These are phyloP conservation scores for Dichetophora obliterata DNA, from an alignment of 2,888 invertebrate species.

Conservation along the genomic window DNA sequence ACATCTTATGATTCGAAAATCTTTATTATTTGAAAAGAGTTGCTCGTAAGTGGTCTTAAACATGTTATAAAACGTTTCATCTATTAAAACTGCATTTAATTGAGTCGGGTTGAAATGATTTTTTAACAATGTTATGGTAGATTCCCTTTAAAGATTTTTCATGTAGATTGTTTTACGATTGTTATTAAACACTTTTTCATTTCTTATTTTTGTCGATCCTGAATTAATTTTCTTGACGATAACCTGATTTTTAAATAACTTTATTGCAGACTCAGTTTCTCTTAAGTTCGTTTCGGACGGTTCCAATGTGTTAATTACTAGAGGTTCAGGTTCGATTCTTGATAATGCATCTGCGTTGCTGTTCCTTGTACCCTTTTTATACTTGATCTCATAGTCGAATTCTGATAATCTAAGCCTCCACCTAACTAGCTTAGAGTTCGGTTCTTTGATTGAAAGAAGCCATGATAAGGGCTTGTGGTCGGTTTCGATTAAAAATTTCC, in stretches of 20 bases:
- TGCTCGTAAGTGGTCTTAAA: not conserved
- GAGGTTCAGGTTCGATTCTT: slow-evolving; percentile 28
- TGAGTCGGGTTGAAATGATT: slow-evolving; percentile 33
- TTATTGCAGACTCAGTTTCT: slow-evolving; percentile 24
- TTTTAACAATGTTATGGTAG: slow-evolving; percentile 21
- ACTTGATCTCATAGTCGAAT: slow-evolving; percentile 43
- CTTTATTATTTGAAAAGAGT: not conserved
- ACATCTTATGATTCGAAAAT: not conserved
- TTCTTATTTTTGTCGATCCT: slow-evolving; percentile 24
- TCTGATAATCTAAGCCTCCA: slow-evolving; percentile 27
- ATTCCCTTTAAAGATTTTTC: slow-evolving; percentile 11
- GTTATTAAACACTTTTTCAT: slow-evolving; percentile 35
- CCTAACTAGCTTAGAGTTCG: slow-evolving; percentile 25
- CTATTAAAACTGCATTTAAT: slow-evolving; percentile 12
- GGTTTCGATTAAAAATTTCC: slow-evolving; percentile 35
- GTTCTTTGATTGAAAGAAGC: slow-evolving; percentile 29
- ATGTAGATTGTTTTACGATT: slow-evolving; percentile 25
- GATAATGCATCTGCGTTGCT: slow-evolving; percentile 40
- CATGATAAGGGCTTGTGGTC: slow-evolving; percentile 43
- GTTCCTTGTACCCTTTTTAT: slow-evolving; percentile 30
- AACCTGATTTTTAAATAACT: slow-evolving; percentile 24
- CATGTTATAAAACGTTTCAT: not conserved
- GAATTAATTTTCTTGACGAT: slow-evolving; percentile 18
- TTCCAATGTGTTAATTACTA: slow-evolving; percentile 27
- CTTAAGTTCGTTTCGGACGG: slow-evolving; percentile 11